phyloP scores from a whole-genome alignment of 92 coral and sea anemone species.

The Parazoanthus atlanticus region DNA sequence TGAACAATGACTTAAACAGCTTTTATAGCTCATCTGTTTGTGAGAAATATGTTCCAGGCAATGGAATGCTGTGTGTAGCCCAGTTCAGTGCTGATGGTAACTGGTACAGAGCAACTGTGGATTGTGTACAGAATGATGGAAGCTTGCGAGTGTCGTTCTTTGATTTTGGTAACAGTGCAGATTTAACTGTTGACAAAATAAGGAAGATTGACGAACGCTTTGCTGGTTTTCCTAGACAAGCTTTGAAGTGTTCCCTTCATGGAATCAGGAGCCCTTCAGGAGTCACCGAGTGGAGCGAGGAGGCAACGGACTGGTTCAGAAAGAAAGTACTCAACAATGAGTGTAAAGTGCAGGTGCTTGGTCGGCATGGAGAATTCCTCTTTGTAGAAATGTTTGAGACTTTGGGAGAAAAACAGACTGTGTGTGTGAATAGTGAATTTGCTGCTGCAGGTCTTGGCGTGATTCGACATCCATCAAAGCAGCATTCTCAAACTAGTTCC shows the following conservation, averaged over 20 bases:
- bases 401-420: background rate
- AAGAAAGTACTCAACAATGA: slow-evolving; percentile 63
- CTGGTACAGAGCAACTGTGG: slow-evolving; percentile 89
- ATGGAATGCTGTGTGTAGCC: slow-evolving; percentile 85
- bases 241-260: slow-evolving; percentile 71
- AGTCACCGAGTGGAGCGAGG: slow-evolving; percentile 69
- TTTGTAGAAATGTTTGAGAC: slow-evolving; percentile 48
- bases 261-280: slow-evolving; percentile 51
- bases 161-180: slow-evolving; percentile 94
- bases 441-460: slow-evolving; percentile 11
- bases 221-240: slow-evolving; percentile 74
- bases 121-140: slow-evolving; percentile 75
- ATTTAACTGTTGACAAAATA: slow-evolving; percentile 66
- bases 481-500: background rate
- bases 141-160: slow-evolving; percentile 75
- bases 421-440: slow-evolving; percentile 9
- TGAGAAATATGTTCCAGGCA: slow-evolving; percentile 75
- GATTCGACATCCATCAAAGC: background rate
- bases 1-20: slow-evolving; percentile 50
- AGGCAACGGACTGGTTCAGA: slow-evolving; percentile 57
- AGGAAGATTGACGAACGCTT: slow-evolving; percentile 74
- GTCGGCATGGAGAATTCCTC: slow-evolving; percentile 38
- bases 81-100: slow-evolving; percentile 72
- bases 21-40: slow-evolving; percentile 62
- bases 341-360: slow-evolving; percentile 55